These are phyloP conservation scores for Amphiduros pacificus DNA, from an alignment of 2,888 invertebrate species.

Conservation along the genomic window DNA sequence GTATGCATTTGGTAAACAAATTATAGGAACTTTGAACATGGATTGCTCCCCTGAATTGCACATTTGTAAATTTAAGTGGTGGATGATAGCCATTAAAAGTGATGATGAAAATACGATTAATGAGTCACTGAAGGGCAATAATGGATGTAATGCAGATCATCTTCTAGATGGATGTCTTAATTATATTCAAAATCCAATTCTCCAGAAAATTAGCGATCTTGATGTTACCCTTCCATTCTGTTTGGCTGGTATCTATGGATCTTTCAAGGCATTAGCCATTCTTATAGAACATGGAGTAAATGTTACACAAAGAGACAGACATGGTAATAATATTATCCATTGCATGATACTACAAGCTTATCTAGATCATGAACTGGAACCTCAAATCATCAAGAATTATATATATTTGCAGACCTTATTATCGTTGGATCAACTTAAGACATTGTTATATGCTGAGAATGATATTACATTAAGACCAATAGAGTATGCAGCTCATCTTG, in stretches of 20 bases:
- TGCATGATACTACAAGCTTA: not conserved
- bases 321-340: constrained; percentile 14
- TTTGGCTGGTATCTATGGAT: constrained; percentile 1
- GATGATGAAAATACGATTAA: too few relatives aligned
- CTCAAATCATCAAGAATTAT: not conserved
- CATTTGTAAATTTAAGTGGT: too few relatives aligned
- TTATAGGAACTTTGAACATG: too few relatives aligned
- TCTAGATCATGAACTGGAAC: not conserved
- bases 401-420: not conserved
- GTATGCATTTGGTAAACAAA: too few relatives aligned
- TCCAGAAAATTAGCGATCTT: too few relatives aligned
- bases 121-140: too few relatives aligned
- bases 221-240: too few relatives aligned
- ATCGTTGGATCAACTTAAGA: not conserved
- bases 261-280: not conserved
- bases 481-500: constrained; percentile 11
- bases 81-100: too few relatives aligned
- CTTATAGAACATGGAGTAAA: constrained; percentile 8
- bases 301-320: not conserved
- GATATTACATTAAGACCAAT: constrained; percentile 10
- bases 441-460: not conserved
- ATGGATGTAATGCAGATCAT: too few relatives aligned
- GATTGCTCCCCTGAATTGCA: too few relatives aligned
- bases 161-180: too few relatives aligned
- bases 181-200: too few relatives aligned